These are phyloP conservation scores for Sebastes taczanowskii DNA, from an alignment of 2,797 vertebrate species.

Conservation along the genomic window DNA sequence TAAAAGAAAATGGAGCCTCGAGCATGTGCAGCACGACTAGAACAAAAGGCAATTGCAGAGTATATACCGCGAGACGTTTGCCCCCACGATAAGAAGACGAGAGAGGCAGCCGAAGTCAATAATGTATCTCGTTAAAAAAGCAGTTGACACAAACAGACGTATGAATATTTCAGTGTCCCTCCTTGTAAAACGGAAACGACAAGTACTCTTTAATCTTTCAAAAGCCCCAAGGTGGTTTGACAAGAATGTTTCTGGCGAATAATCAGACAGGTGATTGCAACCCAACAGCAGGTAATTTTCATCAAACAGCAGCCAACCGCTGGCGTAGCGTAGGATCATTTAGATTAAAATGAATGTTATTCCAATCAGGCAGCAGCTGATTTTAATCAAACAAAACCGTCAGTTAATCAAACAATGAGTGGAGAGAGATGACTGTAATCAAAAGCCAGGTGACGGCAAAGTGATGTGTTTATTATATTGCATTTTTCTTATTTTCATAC, in stretches of 20 bases:
- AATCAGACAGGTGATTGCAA: conserved; percentile 63
- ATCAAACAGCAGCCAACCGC: conserved; percentile 57
- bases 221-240: conserved; percentile 39
- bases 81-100: background rate
- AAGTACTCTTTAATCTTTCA: conserved; percentile 39
- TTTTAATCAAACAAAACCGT: conserved; percentile 66
- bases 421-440: conserved; percentile 50
- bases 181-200: conserved; percentile 31
- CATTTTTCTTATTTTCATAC: conserved; percentile 28
- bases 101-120: conserved; percentile 1
- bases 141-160: conserved; percentile 32
- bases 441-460: conserved; percentile 40
- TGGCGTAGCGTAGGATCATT: conserved; percentile 10
- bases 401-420: conserved; percentile 60
- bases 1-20: conserved; percentile 24
- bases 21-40: conserved; percentile 15
- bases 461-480: conserved; percentile 1
- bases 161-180: conserved; percentile 45
- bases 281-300: conserved; percentile 62
- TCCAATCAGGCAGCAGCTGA: conserved; percentile 65
- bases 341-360: conserved; percentile 67
- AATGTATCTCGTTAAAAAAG: conserved; percentile 18
- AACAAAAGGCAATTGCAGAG: conserved; percentile 20
- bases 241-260: conserved; percentile 46
- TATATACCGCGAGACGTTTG: background rate